Evolutionary conservation across 2,888 invertebrate species (phyloP).

Genomic region (Steinernema scapterisci): DNA sequence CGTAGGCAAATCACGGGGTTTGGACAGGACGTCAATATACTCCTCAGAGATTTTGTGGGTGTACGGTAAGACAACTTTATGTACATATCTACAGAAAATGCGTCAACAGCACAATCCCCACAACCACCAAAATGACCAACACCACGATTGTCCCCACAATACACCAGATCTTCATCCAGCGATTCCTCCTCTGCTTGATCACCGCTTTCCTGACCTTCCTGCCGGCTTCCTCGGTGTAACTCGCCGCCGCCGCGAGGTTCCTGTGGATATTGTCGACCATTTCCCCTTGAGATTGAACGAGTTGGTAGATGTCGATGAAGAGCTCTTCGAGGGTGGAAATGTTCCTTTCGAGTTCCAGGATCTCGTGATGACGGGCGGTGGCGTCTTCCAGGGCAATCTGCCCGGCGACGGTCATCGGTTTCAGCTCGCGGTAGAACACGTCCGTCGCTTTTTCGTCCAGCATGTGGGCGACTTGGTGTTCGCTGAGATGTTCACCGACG

Average conservation of each 20-base stretch:
- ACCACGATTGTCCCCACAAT: no score
- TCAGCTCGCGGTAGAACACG: constrained; percentile 63
- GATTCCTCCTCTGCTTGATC: no score
- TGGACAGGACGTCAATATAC: no score
- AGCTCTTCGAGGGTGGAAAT: constrained; percentile 99
- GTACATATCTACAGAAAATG: no score
- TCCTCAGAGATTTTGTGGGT: no score
- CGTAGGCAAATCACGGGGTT: no score
- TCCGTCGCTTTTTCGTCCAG: constrained; percentile 54
- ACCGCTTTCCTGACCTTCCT: no score
- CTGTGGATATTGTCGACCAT: constrained; percentile 59
- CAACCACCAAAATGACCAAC: no score
- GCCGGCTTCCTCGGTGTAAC: constrained; percentile 37
- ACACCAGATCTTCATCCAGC: no score
- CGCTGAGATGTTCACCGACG: constrained; percentile 52
- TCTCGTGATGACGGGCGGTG: constrained; percentile 85
- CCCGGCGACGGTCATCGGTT: constrained; percentile 57
- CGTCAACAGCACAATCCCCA: no score
- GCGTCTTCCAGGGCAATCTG: constrained; percentile 61
- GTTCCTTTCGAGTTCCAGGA: constrained; percentile 98
- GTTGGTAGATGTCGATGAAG: constrained; percentile 99
- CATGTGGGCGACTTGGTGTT: constrained; percentile 57
- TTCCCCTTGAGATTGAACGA: constrained; percentile 74
- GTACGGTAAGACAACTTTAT: no score
- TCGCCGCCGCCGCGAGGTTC: constrained; percentile 53